Evolutionary conservation across 2,113 vertebrate genomes (phyloP).

Genomic region (Chunga burmeisteri): DNA sequence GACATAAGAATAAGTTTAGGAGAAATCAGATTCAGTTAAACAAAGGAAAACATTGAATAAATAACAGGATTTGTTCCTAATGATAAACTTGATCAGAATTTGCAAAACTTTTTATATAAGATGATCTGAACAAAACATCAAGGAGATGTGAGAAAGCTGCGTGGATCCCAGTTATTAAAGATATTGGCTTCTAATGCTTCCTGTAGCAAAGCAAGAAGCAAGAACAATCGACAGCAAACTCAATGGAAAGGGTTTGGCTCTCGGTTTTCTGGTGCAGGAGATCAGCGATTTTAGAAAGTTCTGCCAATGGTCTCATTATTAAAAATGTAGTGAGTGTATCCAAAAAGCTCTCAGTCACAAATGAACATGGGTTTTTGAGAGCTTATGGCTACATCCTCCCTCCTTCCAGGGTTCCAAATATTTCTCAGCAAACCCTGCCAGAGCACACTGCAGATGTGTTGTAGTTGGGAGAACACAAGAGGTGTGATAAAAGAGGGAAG

Average conservation of each 20-base stretch:
- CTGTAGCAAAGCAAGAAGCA: not conserved
- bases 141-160: not conserved
- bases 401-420: conserved; percentile 20
- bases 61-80: not conserved
- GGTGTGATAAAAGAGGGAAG: not conserved
- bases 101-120: not conserved
- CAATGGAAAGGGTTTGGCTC: not conserved
- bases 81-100: not conserved
- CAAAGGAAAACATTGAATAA: not conserved
- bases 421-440: not conserved
- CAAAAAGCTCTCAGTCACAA: conserved; percentile 19
- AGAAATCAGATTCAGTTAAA: not conserved
- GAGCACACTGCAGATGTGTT: not conserved
- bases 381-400: not conserved
- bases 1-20: not conserved
- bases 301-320: conserved; percentile 14
- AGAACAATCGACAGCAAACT: not conserved
- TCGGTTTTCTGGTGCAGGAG: conserved; percentile 29
- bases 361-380: not conserved
- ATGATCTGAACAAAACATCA: not conserved
- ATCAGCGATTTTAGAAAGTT: not conserved
- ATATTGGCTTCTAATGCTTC: not conserved
- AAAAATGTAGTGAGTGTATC: not conserved
- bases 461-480: not conserved
- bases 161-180: not conserved